Base-by-base conservation (phyloP, 2,113 vertebrate genomes). In the Anseranas semipalmata region DNA sequence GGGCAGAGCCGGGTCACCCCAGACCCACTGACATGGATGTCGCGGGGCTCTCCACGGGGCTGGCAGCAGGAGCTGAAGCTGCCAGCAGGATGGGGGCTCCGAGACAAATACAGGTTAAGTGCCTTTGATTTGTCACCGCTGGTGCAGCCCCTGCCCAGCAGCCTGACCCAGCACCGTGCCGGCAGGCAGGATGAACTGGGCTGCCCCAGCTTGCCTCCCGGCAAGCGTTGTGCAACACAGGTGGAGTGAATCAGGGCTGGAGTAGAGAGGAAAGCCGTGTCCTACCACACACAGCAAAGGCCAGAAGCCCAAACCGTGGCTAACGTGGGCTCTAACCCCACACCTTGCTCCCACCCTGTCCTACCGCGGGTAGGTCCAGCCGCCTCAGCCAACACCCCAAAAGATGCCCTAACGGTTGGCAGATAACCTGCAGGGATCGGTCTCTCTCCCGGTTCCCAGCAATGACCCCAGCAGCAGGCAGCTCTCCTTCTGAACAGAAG, bases 1-100 rank as follows among this genome's bases (percentile, higher is more conserved):
- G 2, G 48, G 41, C 48, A 37, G 75, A 32, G 18, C 32, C 33
- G 28, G 33, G 32, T 41, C 79, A n/a, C 22, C 12, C 10, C 27
- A 30, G 27, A 68, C 22, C 35, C n/a, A 6, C 43, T 71, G 65
- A 24, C 27, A 17, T 28, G 63, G 18, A 12, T 4, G 32, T 33
- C 56, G 33, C 19, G 7, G 55, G 39, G 53, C 24, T 18, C 32
- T 14, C 24, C 20, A 3, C 0, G 2, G 27, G 22, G 68, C 18
- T 12, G 22, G 43, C 3, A 2, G 37, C 45, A 58, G 19, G 24
- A 14, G 46, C 37, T 43, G 67, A 73, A 48, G 32, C 18, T 2
- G 2, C 53, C 1, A 2, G 22, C 8, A 24, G 60, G 32, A 50
- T n/a, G n/a, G n/a, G n/a, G n/a, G n/a, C n/a, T n/a, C n/a, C n/a